A percentile compares a stretch with the other conserved stretches of the same genome.
Conservation (phyloP, 2,888 invertebrate species). For the Coelinius sp. region DNA sequence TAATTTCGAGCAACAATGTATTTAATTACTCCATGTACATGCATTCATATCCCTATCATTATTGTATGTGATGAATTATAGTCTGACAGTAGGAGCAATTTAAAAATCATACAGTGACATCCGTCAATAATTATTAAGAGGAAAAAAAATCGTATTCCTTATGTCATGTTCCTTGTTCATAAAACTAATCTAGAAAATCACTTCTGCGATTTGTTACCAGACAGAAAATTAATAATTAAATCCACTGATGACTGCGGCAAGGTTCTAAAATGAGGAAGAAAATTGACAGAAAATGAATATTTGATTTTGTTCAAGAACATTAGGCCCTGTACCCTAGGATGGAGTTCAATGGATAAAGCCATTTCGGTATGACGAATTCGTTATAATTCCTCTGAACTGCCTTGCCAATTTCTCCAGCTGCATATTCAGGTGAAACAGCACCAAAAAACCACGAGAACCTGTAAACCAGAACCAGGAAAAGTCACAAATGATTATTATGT, state of each 20-base stretch:
- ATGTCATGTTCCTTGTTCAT: neutral
- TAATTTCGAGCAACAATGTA: neutral
- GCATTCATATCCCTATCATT: neutral
- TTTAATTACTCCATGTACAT: neutral
- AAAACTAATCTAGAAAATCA: neutral
- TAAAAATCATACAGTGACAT: neutral
- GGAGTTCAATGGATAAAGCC: constrained; percentile 54
- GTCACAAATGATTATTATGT: constrained; percentile 6
- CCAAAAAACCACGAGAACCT: constrained; percentile 61
- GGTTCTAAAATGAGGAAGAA: neutral
- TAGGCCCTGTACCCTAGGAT: constrained; percentile 62
- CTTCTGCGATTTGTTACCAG: neutral
- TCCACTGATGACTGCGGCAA: neutral
- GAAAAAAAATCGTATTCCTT: neutral
- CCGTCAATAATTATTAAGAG: neutral
- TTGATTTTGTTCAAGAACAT: neutral
- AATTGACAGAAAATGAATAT: neutral
- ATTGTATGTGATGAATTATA: neutral
- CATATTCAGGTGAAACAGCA: constrained; percentile 54
- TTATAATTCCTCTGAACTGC: constrained; percentile 60
- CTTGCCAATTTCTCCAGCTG: constrained; percentile 58
- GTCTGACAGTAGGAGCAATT: neutral
- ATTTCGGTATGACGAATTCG: constrained; percentile 61
- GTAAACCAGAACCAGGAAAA: neutral
- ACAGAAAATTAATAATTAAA: neutral